Evolutionary conservation across 2,888 invertebrate species (phyloP).

Genomic region (Erebia aethiops): DNA sequence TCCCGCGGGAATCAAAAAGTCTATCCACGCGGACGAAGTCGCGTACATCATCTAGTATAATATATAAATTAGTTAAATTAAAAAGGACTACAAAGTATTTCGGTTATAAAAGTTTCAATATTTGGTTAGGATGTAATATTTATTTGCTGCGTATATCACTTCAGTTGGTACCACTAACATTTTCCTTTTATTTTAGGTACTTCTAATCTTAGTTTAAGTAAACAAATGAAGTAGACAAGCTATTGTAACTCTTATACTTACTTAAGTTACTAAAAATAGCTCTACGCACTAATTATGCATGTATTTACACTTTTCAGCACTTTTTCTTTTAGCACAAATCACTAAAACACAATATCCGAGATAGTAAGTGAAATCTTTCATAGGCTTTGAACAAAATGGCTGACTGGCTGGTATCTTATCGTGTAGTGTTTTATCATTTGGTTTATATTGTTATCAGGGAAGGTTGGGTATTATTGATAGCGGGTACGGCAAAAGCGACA

Average conservation of each 20-base stretch:
- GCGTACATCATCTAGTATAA: too few species aligned
- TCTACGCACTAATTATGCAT: neutral
- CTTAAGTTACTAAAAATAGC: neutral
- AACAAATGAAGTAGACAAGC: neutral
- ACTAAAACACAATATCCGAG: constrained; percentile 3
- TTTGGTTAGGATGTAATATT: too few species aligned
- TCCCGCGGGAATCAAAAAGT: too few species aligned
- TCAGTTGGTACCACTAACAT: too few species aligned
- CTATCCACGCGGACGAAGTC: too few species aligned
- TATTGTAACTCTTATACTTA: neutral
- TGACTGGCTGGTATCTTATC: constrained; percentile 33
- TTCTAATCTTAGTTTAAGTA: neutral
- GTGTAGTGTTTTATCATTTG: constrained; percentile 28
- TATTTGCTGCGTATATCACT: too few species aligned
- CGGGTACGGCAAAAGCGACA: constrained; percentile 8
- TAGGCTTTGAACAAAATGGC: constrained; percentile 33
- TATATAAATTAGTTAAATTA: too few species aligned
- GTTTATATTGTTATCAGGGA: constrained; percentile 30
- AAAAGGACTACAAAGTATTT: too few species aligned
- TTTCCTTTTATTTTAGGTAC: too few species aligned
- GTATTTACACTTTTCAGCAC: constrained; percentile 4
- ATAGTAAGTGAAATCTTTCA: constrained; percentile 3
- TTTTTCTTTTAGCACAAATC: constrained; percentile 16
- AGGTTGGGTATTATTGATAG: constrained; percentile 22
- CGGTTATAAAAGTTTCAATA: too few species aligned